A percentile compares a stretch with the other conserved stretches of the same genome.
Conservation (phyloP, 2,797 vertebrate genomes). For the Sebastes melanostomus region DNA sequence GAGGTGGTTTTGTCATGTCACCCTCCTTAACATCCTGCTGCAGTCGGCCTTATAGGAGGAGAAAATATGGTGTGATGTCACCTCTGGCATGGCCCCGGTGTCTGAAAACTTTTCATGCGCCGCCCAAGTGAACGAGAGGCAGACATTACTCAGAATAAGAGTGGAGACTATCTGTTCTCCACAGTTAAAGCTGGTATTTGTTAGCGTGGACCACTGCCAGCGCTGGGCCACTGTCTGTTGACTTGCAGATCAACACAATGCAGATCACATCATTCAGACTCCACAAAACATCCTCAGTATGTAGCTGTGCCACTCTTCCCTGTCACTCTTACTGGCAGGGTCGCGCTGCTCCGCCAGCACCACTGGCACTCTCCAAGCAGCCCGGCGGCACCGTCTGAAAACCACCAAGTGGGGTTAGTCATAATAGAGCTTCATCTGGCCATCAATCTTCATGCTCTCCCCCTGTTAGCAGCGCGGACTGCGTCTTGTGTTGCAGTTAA, state of each 20-base stretch:
- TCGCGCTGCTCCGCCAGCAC: slow-evolving; percentile 21
- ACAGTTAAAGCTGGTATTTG: slow-evolving; percentile 83
- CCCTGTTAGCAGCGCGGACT: slow-evolving; percentile 53
- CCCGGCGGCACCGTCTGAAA: slow-evolving; percentile 52
- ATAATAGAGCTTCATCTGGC: slow-evolving; percentile 74
- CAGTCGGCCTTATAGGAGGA: slow-evolving; percentile 56
- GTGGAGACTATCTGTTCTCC: slow-evolving; percentile 85
- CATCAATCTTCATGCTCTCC: slow-evolving; percentile 68
- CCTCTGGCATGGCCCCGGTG: slow-evolving; percentile 80
- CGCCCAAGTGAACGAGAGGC: slow-evolving; percentile 82
- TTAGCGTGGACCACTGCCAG: slow-evolving; percentile 75
- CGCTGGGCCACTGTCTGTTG: slow-evolving; percentile 51
- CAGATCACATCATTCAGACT: slow-evolving; percentile 53
- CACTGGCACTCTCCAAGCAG: slow-evolving; percentile 43
- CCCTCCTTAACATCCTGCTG: slow-evolving; percentile 60
- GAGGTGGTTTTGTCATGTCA: slow-evolving; percentile 71
- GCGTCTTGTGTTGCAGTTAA: slow-evolving; percentile 71
- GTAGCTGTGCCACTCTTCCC: slow-evolving; percentile 33
- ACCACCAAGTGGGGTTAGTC: slow-evolving; percentile 68
- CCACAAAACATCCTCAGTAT: slow-evolving; percentile 51
- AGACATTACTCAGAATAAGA: slow-evolving; percentile 90
- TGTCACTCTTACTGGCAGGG: slow-evolving; percentile 37
- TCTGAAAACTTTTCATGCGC: slow-evolving; percentile 82
- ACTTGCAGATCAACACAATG: slow-evolving; percentile 57
- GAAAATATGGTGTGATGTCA: slow-evolving; percentile 84